Conservation (phyloP, 2,888 invertebrate species). For the Dinocampus coccinellae region DNA sequence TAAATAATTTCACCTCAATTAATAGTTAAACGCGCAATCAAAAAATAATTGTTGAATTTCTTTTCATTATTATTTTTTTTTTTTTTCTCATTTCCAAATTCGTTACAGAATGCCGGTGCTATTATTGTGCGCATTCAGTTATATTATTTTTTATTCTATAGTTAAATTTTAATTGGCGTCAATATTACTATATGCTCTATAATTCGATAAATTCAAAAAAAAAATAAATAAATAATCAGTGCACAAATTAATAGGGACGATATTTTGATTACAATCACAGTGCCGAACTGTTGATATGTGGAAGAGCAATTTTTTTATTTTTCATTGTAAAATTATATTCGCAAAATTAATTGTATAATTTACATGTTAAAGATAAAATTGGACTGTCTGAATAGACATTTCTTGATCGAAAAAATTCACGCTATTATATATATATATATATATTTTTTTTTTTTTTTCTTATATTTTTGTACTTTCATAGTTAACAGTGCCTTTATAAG, state of each 20-base stretch:
- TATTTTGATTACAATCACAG: slow-evolving; percentile 3
- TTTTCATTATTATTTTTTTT: slow-evolving; percentile 23
- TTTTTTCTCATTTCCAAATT: slow-evolving; percentile 20
- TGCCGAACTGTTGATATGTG: slow-evolving; percentile 12
- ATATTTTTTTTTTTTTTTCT: slow-evolving; percentile 48
- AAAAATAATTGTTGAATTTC: slow-evolving; percentile 19
- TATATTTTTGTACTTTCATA: slow-evolving; percentile 61
- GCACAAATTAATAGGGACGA: slow-evolving; percentile 25
- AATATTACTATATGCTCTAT: neutral
- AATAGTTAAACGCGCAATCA: neutral
- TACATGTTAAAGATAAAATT: no score
- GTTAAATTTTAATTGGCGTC: slow-evolving; percentile 7
- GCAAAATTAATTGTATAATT: neutral
- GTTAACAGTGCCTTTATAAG: slow-evolving; percentile 58
- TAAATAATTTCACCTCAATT: slow-evolving; percentile 6
- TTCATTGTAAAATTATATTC: slow-evolving; percentile 28
- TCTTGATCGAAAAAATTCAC: slow-evolving; percentile 48
- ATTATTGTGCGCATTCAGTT: neutral
- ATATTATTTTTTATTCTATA: neutral
- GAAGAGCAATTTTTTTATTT: slow-evolving; percentile 39
- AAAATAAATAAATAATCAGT: slow-evolving; percentile 24
- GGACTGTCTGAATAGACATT: neutral
- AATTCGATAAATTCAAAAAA: slow-evolving; percentile 22
- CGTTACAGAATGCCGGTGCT: neutral
- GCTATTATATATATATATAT: no score